Evolutionary conservation across 1,140 invertebrate species (phyloP).

Genomic region (Cotesia vestalis): DNA sequence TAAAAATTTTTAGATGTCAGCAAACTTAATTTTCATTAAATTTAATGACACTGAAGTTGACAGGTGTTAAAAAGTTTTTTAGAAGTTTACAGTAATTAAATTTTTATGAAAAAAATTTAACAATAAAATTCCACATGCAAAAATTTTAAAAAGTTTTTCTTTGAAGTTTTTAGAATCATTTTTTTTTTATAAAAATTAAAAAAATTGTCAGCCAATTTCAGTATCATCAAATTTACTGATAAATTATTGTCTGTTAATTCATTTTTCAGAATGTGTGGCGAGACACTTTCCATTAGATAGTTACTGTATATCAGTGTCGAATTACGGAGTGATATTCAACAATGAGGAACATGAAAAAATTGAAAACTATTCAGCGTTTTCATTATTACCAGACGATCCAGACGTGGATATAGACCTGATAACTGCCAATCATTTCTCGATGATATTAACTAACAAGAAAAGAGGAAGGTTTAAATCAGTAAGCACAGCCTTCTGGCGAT

Average conservation of each 20-base stretch:
- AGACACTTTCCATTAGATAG: conserved; percentile 41
- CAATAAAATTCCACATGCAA: neutral
- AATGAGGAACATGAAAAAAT: conserved; percentile 39
- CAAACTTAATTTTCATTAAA: too few relatives aligned
- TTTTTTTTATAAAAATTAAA: neutral
- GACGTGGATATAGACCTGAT: conserved; percentile 26
- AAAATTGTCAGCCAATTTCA: neutral
- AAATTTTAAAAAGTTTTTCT: neutral
- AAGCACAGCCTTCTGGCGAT: neutral
- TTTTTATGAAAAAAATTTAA: too few relatives aligned
- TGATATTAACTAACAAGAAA: conserved; percentile 22
- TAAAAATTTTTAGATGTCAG: too few relatives aligned
- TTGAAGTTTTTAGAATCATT: neutral
- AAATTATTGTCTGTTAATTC: neutral
- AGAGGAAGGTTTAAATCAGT: conserved; percentile 12
- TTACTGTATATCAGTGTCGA: conserved; percentile 42
- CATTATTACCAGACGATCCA: conserved; percentile 52
- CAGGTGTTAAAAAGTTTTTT: too few relatives aligned
- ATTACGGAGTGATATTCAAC: conserved; percentile 34
- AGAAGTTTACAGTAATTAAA: too few relatives aligned
- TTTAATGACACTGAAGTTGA: too few relatives aligned
- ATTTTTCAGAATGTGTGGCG: conserved; percentile 42
- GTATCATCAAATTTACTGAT: neutral
- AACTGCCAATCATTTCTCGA: neutral
- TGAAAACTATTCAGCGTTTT: conserved; percentile 26